phyloP scores from a whole-genome alignment of 2,888 invertebrate species.

The Neoitamus cyanurus region DNA sequence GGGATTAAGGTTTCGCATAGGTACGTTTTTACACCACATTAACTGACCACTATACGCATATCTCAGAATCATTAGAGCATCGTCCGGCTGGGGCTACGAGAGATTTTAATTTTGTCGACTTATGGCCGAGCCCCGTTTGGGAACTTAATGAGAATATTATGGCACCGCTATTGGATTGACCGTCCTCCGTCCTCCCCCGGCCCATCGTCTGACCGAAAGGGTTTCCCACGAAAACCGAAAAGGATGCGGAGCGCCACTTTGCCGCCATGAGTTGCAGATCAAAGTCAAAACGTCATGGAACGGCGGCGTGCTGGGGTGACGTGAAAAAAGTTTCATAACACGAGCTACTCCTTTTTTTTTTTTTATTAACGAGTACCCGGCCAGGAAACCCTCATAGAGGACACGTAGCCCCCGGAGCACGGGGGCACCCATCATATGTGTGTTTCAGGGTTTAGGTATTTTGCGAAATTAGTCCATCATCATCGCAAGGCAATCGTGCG shows the following conservation, averaged over 20 bases:
- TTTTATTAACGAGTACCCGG: neutral
- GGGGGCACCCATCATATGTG: slow-evolving; percentile 3
- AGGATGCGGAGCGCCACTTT: slow-evolving; percentile 35
- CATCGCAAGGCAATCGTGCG: slow-evolving; percentile 17
- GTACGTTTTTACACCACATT: slow-evolving; percentile 46
- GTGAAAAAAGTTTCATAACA: slow-evolving; percentile 45
- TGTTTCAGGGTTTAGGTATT: slow-evolving; percentile 44
- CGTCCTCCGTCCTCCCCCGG: neutral
- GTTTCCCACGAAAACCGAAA: slow-evolving; percentile 46
- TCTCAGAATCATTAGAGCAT: slow-evolving; percentile 33
- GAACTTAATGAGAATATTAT: slow-evolving; percentile 45
- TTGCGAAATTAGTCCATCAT: slow-evolving; percentile 47
- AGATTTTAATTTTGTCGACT: slow-evolving; percentile 46
- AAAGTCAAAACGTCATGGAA: slow-evolving; percentile 39
- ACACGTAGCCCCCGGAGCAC: neutral
- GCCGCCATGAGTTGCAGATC: slow-evolving; percentile 42
- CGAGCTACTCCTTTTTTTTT: neutral
- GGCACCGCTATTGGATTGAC: slow-evolving; percentile 43
- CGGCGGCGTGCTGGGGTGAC: slow-evolving; percentile 22
- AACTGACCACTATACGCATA: slow-evolving; percentile 41
- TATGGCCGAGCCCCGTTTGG: neutral
- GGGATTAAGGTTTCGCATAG: slow-evolving; percentile 36
- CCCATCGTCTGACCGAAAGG: slow-evolving; percentile 31
- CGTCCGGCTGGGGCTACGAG: neutral
- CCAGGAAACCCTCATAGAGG: slow-evolving; percentile 1